phyloP scores from a whole-genome alignment of 2,113 vertebrate species.

The Agapornis roseicollis region DNA sequence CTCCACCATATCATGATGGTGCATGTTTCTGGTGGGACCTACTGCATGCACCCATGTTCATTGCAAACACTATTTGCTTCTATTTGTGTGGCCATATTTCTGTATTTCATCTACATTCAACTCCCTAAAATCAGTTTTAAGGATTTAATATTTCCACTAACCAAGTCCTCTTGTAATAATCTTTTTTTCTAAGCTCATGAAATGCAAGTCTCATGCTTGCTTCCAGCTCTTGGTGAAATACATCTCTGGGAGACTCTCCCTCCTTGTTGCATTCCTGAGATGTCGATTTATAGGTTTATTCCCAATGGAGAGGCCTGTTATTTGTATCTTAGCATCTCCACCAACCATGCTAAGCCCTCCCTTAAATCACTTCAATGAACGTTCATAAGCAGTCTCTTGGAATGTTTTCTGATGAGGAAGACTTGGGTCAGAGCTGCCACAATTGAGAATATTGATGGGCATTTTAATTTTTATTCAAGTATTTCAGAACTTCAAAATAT shows the following conservation, averaged over 20 bases:
- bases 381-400: background rate
- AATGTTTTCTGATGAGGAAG: background rate
- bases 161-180: background rate
- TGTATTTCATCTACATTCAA: background rate
- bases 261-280: background rate
- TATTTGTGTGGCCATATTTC: background rate
- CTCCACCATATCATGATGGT: background rate
- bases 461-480: background rate
- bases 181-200: background rate
- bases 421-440: background rate
- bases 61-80: background rate
- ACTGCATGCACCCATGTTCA: accelerated
- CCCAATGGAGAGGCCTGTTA: background rate
- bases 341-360: background rate
- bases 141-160: background rate
- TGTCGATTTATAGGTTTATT: background rate
- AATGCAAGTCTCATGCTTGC: background rate
- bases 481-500: background rate
- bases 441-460: background rate
- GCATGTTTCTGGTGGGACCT: background rate
- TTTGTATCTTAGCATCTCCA: background rate
- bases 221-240: background rate
- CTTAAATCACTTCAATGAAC: background rate
- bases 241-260: background rate
- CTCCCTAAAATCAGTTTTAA: background rate